Evolutionary conservation across 2,888 invertebrate genomes (phyloP).

Genomic region (Argyra leucocephala): DNA sequence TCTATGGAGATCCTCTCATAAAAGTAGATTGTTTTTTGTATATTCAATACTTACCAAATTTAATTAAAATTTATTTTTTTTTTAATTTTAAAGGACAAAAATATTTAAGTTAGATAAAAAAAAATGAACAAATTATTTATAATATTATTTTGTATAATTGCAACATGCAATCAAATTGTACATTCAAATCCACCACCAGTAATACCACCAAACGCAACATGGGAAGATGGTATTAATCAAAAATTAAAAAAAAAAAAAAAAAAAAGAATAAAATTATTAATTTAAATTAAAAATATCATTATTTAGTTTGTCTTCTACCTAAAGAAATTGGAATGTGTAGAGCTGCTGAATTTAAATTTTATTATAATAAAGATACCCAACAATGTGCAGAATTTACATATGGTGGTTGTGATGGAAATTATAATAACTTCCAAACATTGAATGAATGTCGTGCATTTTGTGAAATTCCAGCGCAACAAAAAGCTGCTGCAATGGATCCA

Average conservation of each 20-base stretch:
- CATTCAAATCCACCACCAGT: neutral
- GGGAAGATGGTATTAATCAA: neutral
- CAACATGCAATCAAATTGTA: neutral
- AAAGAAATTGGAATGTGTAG: constrained; percentile 9
- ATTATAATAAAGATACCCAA: constrained; percentile 1
- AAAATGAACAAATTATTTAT: neutral
- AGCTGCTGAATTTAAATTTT: neutral
- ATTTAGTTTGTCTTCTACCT: constrained; percentile 10
- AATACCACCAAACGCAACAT: neutral
- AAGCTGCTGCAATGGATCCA: no score
- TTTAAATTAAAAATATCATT: neutral
- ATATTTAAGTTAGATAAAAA: no score
- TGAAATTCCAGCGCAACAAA: neutral
- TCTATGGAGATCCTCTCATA: no score
- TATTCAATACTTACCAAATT: no score
- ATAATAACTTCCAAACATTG: constrained; percentile 9
- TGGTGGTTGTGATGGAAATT: constrained; percentile 15
- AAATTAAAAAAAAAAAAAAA: no score
- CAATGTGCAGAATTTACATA: constrained; percentile 14
- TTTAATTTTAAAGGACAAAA: no score
- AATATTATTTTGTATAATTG: neutral
- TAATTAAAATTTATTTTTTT: no score
- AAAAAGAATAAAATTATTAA: no score
- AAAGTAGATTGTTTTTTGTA: no score
- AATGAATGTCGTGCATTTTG: constrained; percentile 10